A percentile compares a stretch with the other conserved stretches of the same genome.
These are phyloP conservation scores for Spodoptera exigua DNA, from an alignment of 2,888 invertebrate species.

Conservation along the genomic window DNA sequence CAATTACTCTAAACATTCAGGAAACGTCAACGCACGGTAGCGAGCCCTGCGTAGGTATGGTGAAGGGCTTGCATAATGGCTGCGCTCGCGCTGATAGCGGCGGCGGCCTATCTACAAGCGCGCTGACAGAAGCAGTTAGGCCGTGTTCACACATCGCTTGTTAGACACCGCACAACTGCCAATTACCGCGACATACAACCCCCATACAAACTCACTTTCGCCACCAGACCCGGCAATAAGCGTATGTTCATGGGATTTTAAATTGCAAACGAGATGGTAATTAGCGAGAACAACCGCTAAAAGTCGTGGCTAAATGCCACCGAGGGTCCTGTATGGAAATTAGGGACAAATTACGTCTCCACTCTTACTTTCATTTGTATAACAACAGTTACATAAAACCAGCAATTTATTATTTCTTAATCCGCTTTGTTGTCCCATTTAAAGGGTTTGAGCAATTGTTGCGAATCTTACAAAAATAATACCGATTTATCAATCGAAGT, in stretches of 20 bases:
- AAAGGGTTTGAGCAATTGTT: slow-evolving; percentile 69
- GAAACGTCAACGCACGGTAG: slow-evolving; percentile 75
- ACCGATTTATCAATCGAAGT: slow-evolving; percentile 45
- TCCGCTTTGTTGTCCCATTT: slow-evolving; percentile 73
- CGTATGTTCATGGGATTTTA: slow-evolving; percentile 77
- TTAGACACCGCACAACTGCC: slow-evolving; percentile 75
- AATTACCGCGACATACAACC: slow-evolving; percentile 80
- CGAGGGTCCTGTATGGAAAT: slow-evolving; percentile 84
- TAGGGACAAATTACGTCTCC: slow-evolving; percentile 86
- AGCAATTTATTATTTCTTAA: slow-evolving; percentile 80
- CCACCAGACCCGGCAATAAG: slow-evolving; percentile 67
- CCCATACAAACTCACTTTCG: slow-evolving; percentile 78
- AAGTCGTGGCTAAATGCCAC: slow-evolving; percentile 81
- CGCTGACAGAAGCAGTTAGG: slow-evolving; percentile 68
- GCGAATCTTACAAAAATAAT: slow-evolving; percentile 60
- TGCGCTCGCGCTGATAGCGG: slow-evolving; percentile 56
- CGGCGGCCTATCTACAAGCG: slow-evolving; percentile 54
- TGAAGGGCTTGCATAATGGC: slow-evolving; percentile 74
- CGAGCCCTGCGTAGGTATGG: slow-evolving; percentile 54
- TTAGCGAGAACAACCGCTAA: slow-evolving; percentile 85
- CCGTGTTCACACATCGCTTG: slow-evolving; percentile 72
- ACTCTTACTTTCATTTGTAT: slow-evolving; percentile 84
- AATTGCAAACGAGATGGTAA: slow-evolving; percentile 89
- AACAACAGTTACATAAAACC: slow-evolving; percentile 79
- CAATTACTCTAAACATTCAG: slow-evolving; percentile 77